Evolutionary conservation across 2,888 invertebrate species (phyloP).

Genomic region (Diadegma fenestrale): DNA sequence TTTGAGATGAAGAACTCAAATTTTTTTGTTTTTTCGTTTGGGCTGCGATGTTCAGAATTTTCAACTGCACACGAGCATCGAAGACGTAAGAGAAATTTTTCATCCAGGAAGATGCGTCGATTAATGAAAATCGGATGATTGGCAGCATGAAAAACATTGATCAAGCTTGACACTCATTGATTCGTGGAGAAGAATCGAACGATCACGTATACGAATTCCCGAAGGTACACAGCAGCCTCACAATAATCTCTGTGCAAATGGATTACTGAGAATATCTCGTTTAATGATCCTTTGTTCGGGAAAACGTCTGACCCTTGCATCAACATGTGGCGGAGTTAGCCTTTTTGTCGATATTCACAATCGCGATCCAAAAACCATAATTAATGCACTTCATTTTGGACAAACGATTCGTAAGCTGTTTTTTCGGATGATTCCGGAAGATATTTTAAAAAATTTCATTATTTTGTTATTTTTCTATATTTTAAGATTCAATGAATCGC

Average conservation of each 20-base stretch:
- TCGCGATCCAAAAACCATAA: not conserved
- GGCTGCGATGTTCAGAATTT: too few relatives aligned
- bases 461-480: not conserved
- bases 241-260: not conserved
- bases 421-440: not conserved
- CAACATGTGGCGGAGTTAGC: not conserved
- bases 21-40: too few relatives aligned
- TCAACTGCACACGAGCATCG: too few relatives aligned
- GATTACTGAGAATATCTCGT: not conserved
- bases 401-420: not conserved
- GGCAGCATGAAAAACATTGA: not conserved
- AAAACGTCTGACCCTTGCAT: not conserved
- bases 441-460: not conserved
- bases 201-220: slow-evolving; percentile 9
- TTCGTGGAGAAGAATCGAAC: not conserved
- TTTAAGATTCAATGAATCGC: not conserved
- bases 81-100: too few relatives aligned
- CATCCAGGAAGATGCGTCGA: too few relatives aligned
- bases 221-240: not conserved
- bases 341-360: not conserved
- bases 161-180: not conserved
- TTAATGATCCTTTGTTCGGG: not conserved
- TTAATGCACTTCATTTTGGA: not conserved
- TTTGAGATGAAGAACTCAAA: not conserved
- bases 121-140: not conserved